Conservation (phyloP, 2,888 invertebrate species). For the Amiota minor region DNA sequence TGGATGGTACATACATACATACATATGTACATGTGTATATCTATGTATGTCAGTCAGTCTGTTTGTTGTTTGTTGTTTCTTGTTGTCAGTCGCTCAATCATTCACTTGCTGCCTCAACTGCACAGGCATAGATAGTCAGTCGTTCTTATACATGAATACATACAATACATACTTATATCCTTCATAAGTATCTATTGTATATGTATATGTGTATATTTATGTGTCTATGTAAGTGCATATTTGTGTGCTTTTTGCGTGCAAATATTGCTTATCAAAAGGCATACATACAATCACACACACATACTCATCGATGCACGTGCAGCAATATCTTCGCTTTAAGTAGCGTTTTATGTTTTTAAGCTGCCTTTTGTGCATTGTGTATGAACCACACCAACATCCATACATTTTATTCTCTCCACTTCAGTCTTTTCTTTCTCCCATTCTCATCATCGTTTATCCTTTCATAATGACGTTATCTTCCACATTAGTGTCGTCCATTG, state of each 20-base stretch:
- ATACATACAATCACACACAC: constrained; percentile 11
- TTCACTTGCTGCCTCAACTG: background rate
- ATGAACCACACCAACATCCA: background rate
- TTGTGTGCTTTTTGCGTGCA: background rate
- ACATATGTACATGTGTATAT: background rate
- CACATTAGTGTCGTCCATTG: too few species aligned
- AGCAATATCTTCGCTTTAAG: constrained; percentile 24
- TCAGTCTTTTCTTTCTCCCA: too few species aligned
- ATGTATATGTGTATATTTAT: constrained; percentile 7
- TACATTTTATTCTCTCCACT: too few species aligned
- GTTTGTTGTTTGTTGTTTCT: background rate
- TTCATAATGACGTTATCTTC: too few species aligned
- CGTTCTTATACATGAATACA: background rate
- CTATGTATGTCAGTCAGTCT: background rate
- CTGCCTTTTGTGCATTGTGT: constrained; percentile 40
- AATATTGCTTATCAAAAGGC: constrained; percentile 18
- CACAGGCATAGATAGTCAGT: background rate
- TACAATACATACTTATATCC: background rate
- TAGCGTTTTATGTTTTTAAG: constrained; percentile 36
- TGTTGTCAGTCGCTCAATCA: constrained; percentile 21
- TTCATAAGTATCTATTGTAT: background rate
- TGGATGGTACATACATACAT: too few species aligned
- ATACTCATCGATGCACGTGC: constrained; percentile 7
- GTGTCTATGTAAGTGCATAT: background rate
- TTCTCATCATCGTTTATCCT: too few species aligned